phyloP scores from a whole-genome alignment of 2,797 vertebrate species.

The Sebastes dallii region DNA sequence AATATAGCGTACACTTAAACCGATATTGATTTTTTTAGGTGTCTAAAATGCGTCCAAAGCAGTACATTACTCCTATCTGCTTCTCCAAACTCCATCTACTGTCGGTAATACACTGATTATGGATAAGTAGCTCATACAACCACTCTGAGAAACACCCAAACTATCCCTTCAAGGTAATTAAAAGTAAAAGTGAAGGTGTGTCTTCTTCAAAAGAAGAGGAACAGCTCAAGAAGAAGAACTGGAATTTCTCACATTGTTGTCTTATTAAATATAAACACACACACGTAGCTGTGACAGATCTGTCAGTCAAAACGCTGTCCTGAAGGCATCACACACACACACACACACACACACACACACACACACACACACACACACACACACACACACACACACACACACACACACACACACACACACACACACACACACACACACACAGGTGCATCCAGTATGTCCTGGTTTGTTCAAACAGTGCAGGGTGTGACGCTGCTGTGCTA shows the following conservation, averaged over 20 bases:
- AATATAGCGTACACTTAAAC: no score
- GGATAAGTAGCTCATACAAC: no score
- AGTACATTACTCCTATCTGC: no score
- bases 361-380: neutral
- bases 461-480: slow-evolving; percentile 35
- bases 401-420: neutral
- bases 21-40: no score
- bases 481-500: slow-evolving; percentile 47
- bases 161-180: no score
- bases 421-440: neutral
- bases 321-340: neutral
- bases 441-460: neutral
- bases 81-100: no score
- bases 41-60: no score
- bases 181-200: slow-evolving; percentile 39
- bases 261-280: neutral
- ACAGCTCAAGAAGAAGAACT: slow-evolving; percentile 13
- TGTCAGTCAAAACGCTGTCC: slow-evolving; percentile 12
- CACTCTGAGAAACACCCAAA: no score
- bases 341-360: neutral
- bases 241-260: slow-evolving; percentile 17
- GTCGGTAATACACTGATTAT: no score
- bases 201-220: neutral
- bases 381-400: neutral
- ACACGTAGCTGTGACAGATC: neutral